phyloP scores from a whole-genome alignment of 2,888 invertebrate genomes.

The Melipona bicolor region DNA sequence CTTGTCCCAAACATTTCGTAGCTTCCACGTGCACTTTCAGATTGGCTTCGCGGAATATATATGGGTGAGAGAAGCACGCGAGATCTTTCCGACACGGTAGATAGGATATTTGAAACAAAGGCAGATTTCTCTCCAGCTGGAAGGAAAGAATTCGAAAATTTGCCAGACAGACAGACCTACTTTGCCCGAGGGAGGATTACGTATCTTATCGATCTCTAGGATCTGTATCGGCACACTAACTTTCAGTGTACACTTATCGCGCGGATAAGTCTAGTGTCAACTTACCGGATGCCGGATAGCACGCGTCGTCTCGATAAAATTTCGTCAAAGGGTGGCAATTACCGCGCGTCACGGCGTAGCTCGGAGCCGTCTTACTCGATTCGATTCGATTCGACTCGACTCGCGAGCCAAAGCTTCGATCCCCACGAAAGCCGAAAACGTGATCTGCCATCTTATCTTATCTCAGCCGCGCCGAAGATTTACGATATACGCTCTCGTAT shows the following conservation, averaged over 20 bases:
- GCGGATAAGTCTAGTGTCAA: constrained; percentile 5
- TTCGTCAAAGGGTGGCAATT: constrained; percentile 36
- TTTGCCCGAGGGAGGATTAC: constrained; percentile 7
- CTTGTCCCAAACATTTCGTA: no score
- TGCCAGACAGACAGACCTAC: neutral
- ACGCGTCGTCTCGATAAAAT: constrained; percentile 33
- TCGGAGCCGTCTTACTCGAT: constrained; percentile 10
- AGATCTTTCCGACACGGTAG: neutral
- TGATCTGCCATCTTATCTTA: constrained; percentile 64
- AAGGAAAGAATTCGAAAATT: neutral
- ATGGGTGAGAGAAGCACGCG: no score
- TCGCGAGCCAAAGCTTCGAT: neutral
- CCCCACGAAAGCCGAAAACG: constrained; percentile 65
- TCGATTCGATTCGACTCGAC: no score
- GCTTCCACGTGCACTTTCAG: no score
- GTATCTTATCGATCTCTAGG: constrained; percentile 12
- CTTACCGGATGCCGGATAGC: neutral
- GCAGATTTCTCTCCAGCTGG: neutral
- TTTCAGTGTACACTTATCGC: neutral
- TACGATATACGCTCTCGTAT: constrained; percentile 49
- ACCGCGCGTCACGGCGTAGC: constrained; percentile 11
- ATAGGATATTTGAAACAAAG: neutral
- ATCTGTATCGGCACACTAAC: neutral
- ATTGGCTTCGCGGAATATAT: no score
- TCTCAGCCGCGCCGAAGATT: constrained; percentile 60